Evolutionary conservation across 2,797 vertebrate genomes (phyloP).

Genomic region (Enteromius viviparus): DNA sequence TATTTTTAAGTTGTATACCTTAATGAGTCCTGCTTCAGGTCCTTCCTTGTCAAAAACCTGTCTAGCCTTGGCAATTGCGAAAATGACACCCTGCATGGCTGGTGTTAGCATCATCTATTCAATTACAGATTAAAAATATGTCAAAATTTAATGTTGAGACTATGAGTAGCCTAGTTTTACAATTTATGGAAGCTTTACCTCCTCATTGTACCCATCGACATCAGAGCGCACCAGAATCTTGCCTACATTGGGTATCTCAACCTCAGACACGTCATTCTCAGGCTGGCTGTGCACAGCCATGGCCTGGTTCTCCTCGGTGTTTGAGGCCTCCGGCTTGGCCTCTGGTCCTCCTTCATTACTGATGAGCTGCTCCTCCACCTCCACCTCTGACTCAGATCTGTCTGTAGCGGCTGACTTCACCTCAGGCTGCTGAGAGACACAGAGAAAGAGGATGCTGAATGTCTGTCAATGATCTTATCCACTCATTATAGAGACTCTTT

Average conservation of each 20-base stretch:
- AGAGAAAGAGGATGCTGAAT: background rate
- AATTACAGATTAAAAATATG: constrained; percentile 3
- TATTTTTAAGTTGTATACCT: constrained; percentile 74
- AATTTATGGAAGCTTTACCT: constrained; percentile 76
- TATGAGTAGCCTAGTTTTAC: background rate
- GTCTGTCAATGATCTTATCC: background rate
- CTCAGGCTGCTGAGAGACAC: constrained; percentile 25
- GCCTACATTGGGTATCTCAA: constrained; percentile 96
- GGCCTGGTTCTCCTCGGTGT: constrained; percentile 61
- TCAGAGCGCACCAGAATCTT: constrained; percentile 91
- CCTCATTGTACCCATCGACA: constrained; percentile 95
- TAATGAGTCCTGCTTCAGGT: constrained; percentile 95
- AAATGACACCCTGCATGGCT: constrained; percentile 97
- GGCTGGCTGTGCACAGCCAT: constrained; percentile 65
- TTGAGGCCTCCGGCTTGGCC: constrained; percentile 25
- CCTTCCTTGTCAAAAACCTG: constrained; percentile 92
- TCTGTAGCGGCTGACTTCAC: background rate
- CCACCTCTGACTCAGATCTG: constrained; percentile 27
- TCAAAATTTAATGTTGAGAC: background rate
- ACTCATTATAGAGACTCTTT: background rate
- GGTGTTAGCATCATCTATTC: constrained; percentile 95
- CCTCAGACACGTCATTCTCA: constrained; percentile 88
- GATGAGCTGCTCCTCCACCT: constrained; percentile 57
- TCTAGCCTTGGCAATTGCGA: constrained; percentile 96
- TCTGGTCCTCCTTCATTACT: constrained; percentile 64